Base-by-base conservation (phyloP, 2,888 invertebrate species). In the Hypsopygia costalis region DNA sequence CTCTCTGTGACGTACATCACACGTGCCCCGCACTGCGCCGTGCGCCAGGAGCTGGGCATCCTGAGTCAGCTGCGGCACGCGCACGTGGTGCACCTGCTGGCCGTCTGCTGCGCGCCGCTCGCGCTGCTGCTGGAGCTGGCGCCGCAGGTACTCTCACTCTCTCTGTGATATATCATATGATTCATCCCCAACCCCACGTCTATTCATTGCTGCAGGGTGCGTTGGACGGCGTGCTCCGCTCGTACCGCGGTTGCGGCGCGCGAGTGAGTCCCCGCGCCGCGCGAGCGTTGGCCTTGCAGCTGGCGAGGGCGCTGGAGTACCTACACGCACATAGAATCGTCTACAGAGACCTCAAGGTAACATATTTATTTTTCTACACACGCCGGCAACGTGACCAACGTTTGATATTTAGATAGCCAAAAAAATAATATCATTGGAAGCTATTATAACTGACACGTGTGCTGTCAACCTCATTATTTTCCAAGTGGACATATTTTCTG, bases 1-100 rank as follows among this genome's bases (percentile, higher is more conserved):
- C n/a, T n/a, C n/a, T n/a, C n/a, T n/a, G n/a, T n/a, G n/a, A n/a
- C n/a, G n/a, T n/a, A n/a, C n/a, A n/a, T n/a, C n/a, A n/a, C 47
- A 96, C 98, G 0, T 97, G 97, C 64, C 96, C 98, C 73, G 98
- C 99, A 99, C 83, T 97, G 97, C 72, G 98, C 97, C 0, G 97
- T 98, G 1, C 90, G 99, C 10, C 98, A 98, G 77, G 99, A 99
- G 81, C 88, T 99, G 40, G 94, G 95, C 58, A 97, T 99, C 48
- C 87, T 99, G 35, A 74, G 94, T 39, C 93, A 94, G 5, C 90
- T 99, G 38, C 91, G 94, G 37, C 99, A 99, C 87, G 91, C 95
- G 1, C 95, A 98, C 86, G 97, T 99, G 48, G 95, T 98, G 39
- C 96, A 97, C 1, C 91, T 98, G 51, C 92, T 97, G 25, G 98